Base-by-base conservation (phyloP, 2,797 vertebrate species). In the Phrynocephalus guinanensis region DNA sequence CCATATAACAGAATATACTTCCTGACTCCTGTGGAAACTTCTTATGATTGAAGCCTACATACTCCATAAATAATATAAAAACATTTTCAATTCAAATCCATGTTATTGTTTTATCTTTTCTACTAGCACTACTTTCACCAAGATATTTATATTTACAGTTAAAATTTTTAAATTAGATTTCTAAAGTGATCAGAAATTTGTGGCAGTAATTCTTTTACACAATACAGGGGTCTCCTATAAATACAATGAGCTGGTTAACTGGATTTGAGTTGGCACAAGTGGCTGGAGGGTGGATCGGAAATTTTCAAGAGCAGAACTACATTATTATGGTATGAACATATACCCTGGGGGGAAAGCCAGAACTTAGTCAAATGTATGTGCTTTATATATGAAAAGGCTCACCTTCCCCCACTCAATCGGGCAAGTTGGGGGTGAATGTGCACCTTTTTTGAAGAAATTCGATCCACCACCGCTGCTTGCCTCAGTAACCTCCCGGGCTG, bases 81-180 rank as follows among this genome's bases (percentile, higher is more conserved):
- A 63, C 18, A 66, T 90, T 94, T 90, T 70, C 70, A 87, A 20
- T 77, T 73, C 11, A 92, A 93, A 89, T 33, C 15, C 68, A 77
- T 82, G 11, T 15, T 86, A 83, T 82, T 28, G 48, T 90, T 90
- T 88, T 30, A 94, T 92, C 26, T 9, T 24, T 85, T 85, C 72
- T 84, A 89, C 87, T 94, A 87, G 30, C 60, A 79, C 6, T 72
- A 33, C 4, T 44, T 44, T 8, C 38, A 75, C 24, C 9, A 3
- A 44, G 38, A 24, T 20, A 38, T 38, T 44, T 50, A 68, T 20
- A 20, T 56, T 70, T 73, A n/a, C 9, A 24, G 20, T 63, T 28
- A 33, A 26, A 72, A 63, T 5, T 18, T 48, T 9, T 67, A 84
- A 73, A 70, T 71, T 0, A 83, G 8, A 20, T 83, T 77, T 26